Evolutionary conservation across 2,888 invertebrate species (phyloP), one percentile per base, ranked within the genome.

Genomic region (Epirrita christyi): DNA sequence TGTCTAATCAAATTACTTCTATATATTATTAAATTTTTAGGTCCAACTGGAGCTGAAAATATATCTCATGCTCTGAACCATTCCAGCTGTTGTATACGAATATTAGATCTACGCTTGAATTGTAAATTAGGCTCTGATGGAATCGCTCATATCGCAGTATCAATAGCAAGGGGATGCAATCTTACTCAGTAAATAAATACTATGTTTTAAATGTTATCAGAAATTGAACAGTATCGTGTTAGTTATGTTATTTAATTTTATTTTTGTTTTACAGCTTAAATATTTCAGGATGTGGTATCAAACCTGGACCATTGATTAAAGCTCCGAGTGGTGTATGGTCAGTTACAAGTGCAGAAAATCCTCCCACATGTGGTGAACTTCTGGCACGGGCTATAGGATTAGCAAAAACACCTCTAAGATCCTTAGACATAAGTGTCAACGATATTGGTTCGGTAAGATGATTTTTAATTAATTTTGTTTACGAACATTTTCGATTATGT

Each of bases 261-360:
- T 10, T 40, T 27, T 27, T 29, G 59, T 43, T 53, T 78, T 78
- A n/a, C 59, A 92, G 92, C 27, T 72, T 92, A 53, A 92, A 92
- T 63, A 83, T 92, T 65, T 92, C 92, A 10, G 91, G 90, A 4
- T 92, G 92, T 73, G 91, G 92, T 13, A 92, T 92, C 51, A 86
- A 77, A 49, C 78, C 89, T 14, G 82, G 79, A 14, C 85, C 87
- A 6, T 71, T 92, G 56, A 54, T 73, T 29, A 90, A 85, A 60
- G 78, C 91, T 45, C 91, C 89, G 34, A 77, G 86, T 56, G 91
- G 89, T n/a, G 90, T 92, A n/a, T 92, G 92, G 92, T 90, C 91
- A 6, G 77, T 86, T 9, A 88, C 85, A 5, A 89, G 81, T 73
- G 88, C 88, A 58, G 89, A 88, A 72, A 87, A 81, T 68, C 87